A percentile compares a stretch with the other conserved stretches of the same genome.
phyloP scores from a whole-genome alignment of 1,140 invertebrate species.

The Cotesia glomerata region DNA sequence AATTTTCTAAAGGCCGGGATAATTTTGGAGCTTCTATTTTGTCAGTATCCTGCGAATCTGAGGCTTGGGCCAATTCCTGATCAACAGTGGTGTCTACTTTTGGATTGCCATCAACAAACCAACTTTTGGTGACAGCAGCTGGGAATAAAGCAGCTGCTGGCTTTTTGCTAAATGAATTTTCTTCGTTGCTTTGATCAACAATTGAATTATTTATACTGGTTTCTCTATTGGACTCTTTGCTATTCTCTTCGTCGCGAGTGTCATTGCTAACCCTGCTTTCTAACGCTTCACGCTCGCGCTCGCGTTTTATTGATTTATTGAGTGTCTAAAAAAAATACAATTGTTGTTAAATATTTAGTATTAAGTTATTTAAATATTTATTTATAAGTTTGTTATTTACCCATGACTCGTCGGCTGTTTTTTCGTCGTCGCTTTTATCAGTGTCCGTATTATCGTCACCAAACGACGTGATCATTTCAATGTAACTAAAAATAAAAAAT shows the following conservation, averaged over 20 bases:
- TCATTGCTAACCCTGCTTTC: neutral
- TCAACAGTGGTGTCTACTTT: slow-evolving; percentile 43
- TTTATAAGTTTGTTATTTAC: slow-evolving; percentile 7
- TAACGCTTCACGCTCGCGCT: too few relatives aligned
- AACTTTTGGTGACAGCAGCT: slow-evolving; percentile 41
- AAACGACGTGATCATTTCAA: slow-evolving; percentile 69
- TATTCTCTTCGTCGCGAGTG: slow-evolving; percentile 4
- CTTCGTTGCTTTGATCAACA: slow-evolving; percentile 65
- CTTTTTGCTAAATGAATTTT: slow-evolving; percentile 42
- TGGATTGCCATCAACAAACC: slow-evolving; percentile 33
- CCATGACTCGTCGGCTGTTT: neutral
- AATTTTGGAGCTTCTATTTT: slow-evolving; percentile 41
- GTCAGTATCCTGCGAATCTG: neutral
- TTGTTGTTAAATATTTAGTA: too few relatives aligned
- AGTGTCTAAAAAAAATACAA: too few relatives aligned
- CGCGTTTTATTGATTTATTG: too few relatives aligned
- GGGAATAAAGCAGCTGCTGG: slow-evolving; percentile 56
- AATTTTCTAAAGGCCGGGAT: slow-evolving; percentile 56
- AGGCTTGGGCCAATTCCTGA: slow-evolving; percentile 23
- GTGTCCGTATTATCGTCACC: slow-evolving; percentile 58
- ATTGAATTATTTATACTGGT: slow-evolving; percentile 64
- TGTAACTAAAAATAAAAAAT: slow-evolving; percentile 60
- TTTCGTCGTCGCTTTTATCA: slow-evolving; percentile 43
- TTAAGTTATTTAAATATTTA: neutral
- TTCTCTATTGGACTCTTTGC: neutral